Percentiles rank a stretch among this genome's conserved stretches.
Evolutionary conservation across 1,140 invertebrate genomes (phyloP).

Genomic region (Drosophila repletoides): DNA sequence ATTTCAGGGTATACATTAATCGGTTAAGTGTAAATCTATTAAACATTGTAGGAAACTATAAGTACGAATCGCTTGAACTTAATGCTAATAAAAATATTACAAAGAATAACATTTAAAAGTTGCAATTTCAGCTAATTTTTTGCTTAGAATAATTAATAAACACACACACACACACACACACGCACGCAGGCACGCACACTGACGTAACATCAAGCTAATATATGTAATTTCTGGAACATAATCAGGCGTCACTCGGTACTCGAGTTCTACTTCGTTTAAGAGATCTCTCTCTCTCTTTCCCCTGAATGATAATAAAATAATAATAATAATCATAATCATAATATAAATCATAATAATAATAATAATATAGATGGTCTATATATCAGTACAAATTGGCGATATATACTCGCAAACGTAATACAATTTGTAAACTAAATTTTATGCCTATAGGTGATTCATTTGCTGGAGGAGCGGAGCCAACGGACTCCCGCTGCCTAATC

Average conservation of each 20-base stretch:
- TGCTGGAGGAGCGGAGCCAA: constrained; percentile 4
- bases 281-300: no score
- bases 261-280: no score
- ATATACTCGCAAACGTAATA: constrained; percentile 39
- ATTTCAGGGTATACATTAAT: not conserved
- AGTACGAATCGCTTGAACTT: no score
- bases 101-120: no score
- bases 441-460: constrained; percentile 36
- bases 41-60: constrained; percentile 18
- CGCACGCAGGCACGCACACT: no score
- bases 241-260: no score
- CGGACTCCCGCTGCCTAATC: not conserved
- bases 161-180: not conserved
- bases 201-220: no score
- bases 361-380: constrained; percentile 2
- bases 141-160: not conserved
- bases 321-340: no score
- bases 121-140: constrained; percentile 1
- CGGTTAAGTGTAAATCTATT: constrained; percentile 32
- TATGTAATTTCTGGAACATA: no score
- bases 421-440: constrained; percentile 36
- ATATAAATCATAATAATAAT: constrained; percentile 7
- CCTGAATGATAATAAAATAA: no score
- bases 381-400: constrained; percentile 29
- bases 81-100: constrained; percentile 35